Percentiles rank a stretch among this genome's conserved stretches.
Conservation (phyloP, 1,140 invertebrate species). For the Zaprionus africanus region DNA sequence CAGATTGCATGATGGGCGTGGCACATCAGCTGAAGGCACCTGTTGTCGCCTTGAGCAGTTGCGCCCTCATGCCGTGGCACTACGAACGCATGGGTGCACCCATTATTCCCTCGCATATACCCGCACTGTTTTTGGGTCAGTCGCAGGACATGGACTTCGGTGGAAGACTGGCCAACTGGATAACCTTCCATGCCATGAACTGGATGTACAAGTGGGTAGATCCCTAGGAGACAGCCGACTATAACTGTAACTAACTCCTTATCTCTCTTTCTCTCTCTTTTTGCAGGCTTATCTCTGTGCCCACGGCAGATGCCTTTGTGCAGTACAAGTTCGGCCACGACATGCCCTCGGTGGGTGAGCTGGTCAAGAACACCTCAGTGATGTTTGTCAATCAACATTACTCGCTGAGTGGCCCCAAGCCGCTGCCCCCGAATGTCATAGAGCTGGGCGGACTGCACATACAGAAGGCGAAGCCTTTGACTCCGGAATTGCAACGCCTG, state of each 20-base stretch:
- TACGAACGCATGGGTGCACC: slow-evolving; percentile 86
- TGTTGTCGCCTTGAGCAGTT: slow-evolving; percentile 86
- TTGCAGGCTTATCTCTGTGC: slow-evolving; percentile 50
- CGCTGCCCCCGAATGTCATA: slow-evolving; percentile 87
- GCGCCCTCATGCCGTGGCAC: slow-evolving; percentile 87
- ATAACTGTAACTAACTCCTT: background rate
- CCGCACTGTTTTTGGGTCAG: slow-evolving; percentile 85
- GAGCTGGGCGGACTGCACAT: slow-evolving; percentile 89
- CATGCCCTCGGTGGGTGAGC: slow-evolving; percentile 86
- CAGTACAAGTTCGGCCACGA: slow-evolving; percentile 85
- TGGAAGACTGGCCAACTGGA: slow-evolving; percentile 84
- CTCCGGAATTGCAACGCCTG: slow-evolving; percentile 87
- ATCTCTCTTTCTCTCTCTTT: background rate
- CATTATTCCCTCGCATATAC: slow-evolving; percentile 86
- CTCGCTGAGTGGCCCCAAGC: slow-evolving; percentile 86
- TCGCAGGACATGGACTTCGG: slow-evolving; percentile 86
- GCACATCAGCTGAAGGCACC: slow-evolving; percentile 87
- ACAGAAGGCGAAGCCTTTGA: slow-evolving; percentile 85
- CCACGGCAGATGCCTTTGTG: slow-evolving; percentile 65
- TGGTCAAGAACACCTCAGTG: slow-evolving; percentile 87
- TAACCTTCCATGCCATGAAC: slow-evolving; percentile 65
- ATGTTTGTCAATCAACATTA: slow-evolving; percentile 89
- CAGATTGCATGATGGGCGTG: slow-evolving; percentile 88
- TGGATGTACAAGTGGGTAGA: slow-evolving; percentile 71
- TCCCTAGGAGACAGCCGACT: background rate